Conservation (phyloP, 2,797 vertebrate species). For the Anas flavirostris region DNA sequence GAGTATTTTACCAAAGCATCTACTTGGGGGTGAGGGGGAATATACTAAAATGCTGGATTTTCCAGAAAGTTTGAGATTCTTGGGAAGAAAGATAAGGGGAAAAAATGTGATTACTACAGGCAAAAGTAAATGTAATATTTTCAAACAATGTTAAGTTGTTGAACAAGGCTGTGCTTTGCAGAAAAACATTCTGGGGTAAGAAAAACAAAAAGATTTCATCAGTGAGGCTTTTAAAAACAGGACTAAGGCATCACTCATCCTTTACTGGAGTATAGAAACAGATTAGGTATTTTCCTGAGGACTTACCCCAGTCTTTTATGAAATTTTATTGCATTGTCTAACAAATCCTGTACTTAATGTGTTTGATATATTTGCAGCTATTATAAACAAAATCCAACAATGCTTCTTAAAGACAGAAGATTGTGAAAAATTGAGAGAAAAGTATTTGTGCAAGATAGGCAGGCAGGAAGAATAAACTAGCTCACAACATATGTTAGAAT, state of each 20-base stretch:
- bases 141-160: neutral
- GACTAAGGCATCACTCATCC: neutral
- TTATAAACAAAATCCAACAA: neutral
- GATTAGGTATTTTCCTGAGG: neutral
- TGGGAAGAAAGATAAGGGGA: neutral
- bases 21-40: neutral
- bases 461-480: neutral
- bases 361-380: neutral
- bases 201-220: neutral
- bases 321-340: neutral
- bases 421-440: neutral
- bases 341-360: neutral
- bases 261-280: neutral
- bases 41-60: neutral
- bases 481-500: neutral
- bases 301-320: neutral
- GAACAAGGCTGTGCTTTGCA: neutral
- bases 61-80: neutral
- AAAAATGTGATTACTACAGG: neutral
- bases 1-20: neutral
- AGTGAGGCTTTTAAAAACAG: neutral
- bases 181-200: neutral
- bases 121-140: neutral
- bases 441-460: neutral
- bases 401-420: neutral